Percentiles rank a stretch among this genome's conserved stretches.
Conservation (phyloP, 2,888 invertebrate species). For the Drosophila siamana region DNA sequence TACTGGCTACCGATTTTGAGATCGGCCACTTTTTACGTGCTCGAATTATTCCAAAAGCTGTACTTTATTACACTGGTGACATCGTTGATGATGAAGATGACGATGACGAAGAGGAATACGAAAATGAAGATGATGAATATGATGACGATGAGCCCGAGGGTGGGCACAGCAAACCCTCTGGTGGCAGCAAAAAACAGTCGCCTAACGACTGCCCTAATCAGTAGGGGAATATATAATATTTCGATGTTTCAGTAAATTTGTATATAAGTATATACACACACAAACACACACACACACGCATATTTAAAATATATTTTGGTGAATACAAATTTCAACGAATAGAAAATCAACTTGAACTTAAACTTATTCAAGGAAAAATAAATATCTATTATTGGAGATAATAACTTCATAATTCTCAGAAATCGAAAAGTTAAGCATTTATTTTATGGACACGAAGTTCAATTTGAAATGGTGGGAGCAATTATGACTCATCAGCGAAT, state of each 20-base stretch:
- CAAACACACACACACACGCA: conserved; percentile 14
- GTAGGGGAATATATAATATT: conserved; percentile 84
- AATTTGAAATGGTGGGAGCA: not conserved
- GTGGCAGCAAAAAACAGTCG: conserved; percentile 77
- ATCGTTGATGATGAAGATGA: conserved; percentile 92
- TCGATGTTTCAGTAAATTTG: conserved; percentile 45
- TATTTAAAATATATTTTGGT: conserved; percentile 73
- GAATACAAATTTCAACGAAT: conserved; percentile 60
- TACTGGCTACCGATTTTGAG: conserved; percentile 98
- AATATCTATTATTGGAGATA: not conserved
- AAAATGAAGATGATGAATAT: conserved; percentile 87
- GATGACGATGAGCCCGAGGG: conserved; percentile 89
- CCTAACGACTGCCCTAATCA: conserved; percentile 91
- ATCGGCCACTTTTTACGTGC: conserved; percentile 99
- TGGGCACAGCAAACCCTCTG: conserved; percentile 84
- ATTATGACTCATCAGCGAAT: not conserved
- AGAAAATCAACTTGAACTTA: conserved; percentile 15
- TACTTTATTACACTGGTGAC: conserved; percentile 98
- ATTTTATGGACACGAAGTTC: not conserved
- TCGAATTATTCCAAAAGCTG: conserved; percentile 98
- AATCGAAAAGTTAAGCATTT: not conserved
- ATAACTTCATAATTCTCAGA: not conserved
- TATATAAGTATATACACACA: conserved; percentile 54
- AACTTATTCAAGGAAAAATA: not conserved
- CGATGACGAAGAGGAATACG: conserved; percentile 87